Evolutionary conservation across 2,113 vertebrate species (phyloP).

Genomic region (Rhinichthys klamathensis): DNA sequence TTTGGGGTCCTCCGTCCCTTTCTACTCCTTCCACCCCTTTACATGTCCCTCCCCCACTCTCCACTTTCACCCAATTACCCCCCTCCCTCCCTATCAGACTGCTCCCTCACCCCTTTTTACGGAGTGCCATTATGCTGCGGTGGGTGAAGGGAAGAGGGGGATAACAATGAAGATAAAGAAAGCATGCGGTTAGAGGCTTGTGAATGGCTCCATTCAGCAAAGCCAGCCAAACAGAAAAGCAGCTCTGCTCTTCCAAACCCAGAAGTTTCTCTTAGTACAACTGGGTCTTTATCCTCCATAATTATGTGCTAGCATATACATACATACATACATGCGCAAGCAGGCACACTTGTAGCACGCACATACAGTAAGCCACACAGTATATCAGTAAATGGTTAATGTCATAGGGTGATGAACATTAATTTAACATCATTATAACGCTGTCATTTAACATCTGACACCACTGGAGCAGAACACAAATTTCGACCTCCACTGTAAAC

Average conservation of each 20-base stretch:
- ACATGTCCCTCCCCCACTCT: slow-evolving; percentile 44
- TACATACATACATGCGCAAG: not conserved
- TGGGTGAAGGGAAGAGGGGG: slow-evolving; percentile 52
- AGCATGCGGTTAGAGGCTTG: slow-evolving; percentile 57
- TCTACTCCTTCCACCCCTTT: slow-evolving; percentile 3
- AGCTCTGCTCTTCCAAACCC: slow-evolving; percentile 53
- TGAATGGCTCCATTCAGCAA: slow-evolving; percentile 60
- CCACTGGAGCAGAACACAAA: not conserved
- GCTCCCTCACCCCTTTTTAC: slow-evolving; percentile 44
- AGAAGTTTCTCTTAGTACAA: slow-evolving; percentile 54
- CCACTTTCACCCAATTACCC: slow-evolving; percentile 58
- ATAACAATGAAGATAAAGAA: slow-evolving; percentile 64
- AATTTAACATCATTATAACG: not conserved
- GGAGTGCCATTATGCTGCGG: slow-evolving; percentile 56
- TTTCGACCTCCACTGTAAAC: not conserved
- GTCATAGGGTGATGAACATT: not conserved
- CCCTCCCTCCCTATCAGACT: slow-evolving; percentile 43
- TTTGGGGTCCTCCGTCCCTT: slow-evolving; percentile 3
- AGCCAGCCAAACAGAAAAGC: slow-evolving; percentile 55
- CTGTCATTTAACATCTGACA: not conserved
- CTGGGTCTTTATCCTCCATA: slow-evolving; percentile 50
- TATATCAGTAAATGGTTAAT: not conserved
- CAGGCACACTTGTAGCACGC: not conserved
- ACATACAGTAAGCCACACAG: not conserved
- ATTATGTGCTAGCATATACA: slow-evolving; percentile 47